Conservation (phyloP, 2,797 vertebrate species). For the Toxotes lorentzi region DNA sequence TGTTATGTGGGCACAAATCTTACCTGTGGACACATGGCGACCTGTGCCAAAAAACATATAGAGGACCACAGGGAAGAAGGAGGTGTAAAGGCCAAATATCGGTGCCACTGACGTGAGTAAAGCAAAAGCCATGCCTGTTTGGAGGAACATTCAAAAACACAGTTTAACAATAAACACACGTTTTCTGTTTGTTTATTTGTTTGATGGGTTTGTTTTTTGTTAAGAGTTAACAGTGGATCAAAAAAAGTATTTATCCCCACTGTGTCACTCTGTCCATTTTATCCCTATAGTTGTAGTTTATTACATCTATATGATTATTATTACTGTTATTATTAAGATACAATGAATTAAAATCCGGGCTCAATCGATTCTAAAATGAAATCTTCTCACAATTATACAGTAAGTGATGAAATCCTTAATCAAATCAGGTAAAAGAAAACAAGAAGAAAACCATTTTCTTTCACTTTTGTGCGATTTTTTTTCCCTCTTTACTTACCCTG, state of each 20-base stretch:
- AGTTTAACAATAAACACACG: neutral
- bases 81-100: constrained; percentile 94
- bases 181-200: neutral
- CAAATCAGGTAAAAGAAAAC: neutral
- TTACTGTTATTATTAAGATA: neutral
- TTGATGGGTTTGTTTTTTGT: no score
- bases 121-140: constrained; percentile 93
- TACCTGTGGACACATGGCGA: constrained; percentile 93
- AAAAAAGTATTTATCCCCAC: neutral
- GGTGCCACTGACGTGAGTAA: constrained; percentile 93
- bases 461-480: accelerated
- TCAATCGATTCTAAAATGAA: neutral
- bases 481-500: constrained; percentile 85
- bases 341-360: neutral
- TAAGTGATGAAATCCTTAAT: neutral
- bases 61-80: constrained; percentile 93
- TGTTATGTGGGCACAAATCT: constrained; percentile 27
- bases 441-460: neutral
- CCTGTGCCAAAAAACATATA: constrained; percentile 94
- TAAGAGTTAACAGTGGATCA: neutral
- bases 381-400: neutral
- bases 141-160: constrained; percentile 11
- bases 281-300: neutral
- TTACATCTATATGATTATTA: neutral
- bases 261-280: neutral